Percentiles rank a stretch among this genome's conserved stretches.
These are phyloP conservation scores for Drosophila infuscata DNA, from an alignment of 2,888 invertebrate species.

Conservation along the genomic window DNA sequence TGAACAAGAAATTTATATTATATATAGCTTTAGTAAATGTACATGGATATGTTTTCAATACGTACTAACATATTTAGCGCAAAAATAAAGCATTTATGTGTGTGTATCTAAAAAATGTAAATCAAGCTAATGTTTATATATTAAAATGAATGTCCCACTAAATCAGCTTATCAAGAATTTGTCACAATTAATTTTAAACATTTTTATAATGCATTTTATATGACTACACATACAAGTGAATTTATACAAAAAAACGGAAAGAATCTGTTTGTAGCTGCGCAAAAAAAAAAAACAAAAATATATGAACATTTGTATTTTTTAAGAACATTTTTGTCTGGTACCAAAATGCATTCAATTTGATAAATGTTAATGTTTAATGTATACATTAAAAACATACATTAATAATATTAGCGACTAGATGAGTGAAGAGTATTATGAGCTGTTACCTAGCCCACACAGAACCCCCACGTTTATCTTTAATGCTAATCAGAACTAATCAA, in stretches of 20 bases:
- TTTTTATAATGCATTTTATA: conserved; percentile 74
- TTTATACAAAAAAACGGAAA: conserved; percentile 19
- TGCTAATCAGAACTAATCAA: conserved; percentile 44
- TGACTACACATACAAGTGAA: conserved; percentile 31
- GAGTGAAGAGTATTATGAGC: conserved; percentile 50
- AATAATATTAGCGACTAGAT: conserved; percentile 30
- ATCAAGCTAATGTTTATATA: conserved; percentile 29
- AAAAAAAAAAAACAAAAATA: conserved; percentile 35
- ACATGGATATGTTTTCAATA: conserved; percentile 38
- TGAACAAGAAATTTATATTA: conserved; percentile 34
- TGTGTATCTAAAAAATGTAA: conserved; percentile 44
- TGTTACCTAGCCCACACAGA: conserved; percentile 61
- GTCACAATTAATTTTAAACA: conserved; percentile 48
- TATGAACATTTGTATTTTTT: conserved; percentile 59
- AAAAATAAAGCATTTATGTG: conserved; percentile 68
- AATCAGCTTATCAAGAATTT: conserved; percentile 57
- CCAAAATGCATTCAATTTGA: conserved; percentile 78
- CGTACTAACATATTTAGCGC: conserved; percentile 49
- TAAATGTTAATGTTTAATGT: conserved; percentile 58
- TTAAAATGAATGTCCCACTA: conserved; percentile 61
- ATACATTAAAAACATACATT: conserved; percentile 30
- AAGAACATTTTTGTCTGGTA: conserved; percentile 67
- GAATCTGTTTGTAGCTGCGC: conserved; percentile 52
- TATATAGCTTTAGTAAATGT: conserved; percentile 51
- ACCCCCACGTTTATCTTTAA: conserved; percentile 53